These are phyloP conservation scores for Fragum sueziense DNA, from an alignment of 2,888 invertebrate species.

Conservation along the genomic window DNA sequence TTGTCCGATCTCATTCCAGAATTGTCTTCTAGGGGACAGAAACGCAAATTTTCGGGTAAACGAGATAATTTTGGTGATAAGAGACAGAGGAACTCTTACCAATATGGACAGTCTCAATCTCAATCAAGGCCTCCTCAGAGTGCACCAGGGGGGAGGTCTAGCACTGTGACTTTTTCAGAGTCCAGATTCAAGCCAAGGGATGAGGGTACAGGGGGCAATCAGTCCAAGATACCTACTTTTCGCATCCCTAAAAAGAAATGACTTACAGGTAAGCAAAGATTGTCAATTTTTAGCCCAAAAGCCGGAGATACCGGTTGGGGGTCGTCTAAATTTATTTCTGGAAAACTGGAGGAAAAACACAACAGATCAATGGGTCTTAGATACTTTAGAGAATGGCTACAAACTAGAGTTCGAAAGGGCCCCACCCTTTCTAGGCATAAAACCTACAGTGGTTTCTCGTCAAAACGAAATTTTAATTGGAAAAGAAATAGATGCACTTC, in stretches of 20 bases:
- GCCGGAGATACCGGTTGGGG: conserved; percentile 52
- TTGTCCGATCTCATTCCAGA: conserved; percentile 11
- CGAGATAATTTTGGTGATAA: neutral
- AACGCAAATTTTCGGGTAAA: too few species aligned
- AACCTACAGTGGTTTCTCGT: conserved; percentile 11
- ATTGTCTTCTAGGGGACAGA: neutral
- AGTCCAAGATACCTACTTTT: neutral
- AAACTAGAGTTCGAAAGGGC: conserved; percentile 41
- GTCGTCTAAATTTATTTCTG: conserved; percentile 41
- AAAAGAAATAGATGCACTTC: too few species aligned
- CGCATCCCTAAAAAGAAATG: conserved; percentile 2
- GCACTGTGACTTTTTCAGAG: neutral
- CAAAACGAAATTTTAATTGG: conserved; percentile 30
- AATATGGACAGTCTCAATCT: neutral
- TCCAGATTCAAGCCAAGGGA: neutral
- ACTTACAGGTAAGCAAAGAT: neutral
- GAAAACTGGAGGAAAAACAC: conserved; percentile 46
- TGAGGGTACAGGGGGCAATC: neutral
- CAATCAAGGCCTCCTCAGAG: neutral
- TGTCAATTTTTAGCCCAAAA: neutral
- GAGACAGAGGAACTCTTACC: neutral
- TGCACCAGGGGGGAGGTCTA: neutral
- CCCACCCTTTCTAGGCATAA: conserved; percentile 34
- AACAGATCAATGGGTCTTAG: conserved; percentile 45
- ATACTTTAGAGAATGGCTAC: conserved; percentile 39